phyloP scores from a whole-genome alignment of 2,113 vertebrate species.

The Manacus vitellinus region DNA sequence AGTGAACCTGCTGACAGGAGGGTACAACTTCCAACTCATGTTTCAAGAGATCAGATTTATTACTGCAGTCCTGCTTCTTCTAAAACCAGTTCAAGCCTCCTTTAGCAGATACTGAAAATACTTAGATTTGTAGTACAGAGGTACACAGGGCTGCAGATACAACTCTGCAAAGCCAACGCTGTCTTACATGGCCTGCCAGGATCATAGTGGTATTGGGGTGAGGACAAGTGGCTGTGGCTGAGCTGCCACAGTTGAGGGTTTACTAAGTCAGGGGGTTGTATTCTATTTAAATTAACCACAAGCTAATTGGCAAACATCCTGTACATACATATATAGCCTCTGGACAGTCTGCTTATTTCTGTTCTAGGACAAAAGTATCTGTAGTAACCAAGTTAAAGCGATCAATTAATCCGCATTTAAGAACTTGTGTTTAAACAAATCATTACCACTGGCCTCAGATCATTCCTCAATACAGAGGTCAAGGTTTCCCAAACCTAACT shows the following conservation, averaged over 20 bases:
- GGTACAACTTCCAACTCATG: not conserved
- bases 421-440: not conserved
- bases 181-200: not conserved
- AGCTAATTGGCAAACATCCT: not conserved
- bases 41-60: constrained; percentile 30
- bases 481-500: not conserved
- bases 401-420: not conserved
- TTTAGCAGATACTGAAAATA: not conserved
- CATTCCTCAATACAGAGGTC: not conserved
- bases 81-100: not conserved
- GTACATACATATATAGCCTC: not conserved
- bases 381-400: not conserved
- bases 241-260: not conserved
- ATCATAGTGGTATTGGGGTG: not conserved
- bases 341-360: not conserved
- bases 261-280: not conserved
- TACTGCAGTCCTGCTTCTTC: not conserved
- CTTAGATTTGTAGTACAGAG: not conserved
- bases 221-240: not conserved
- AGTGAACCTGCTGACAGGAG: constrained; percentile 49
- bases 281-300: not conserved
- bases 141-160: not conserved
- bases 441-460: not conserved
- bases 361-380: not conserved
- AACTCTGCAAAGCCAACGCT: not conserved